Evolutionary conservation across 2,113 vertebrate species (phyloP), one percentile per base, ranked within the genome.

Genomic region (Notarius quadriscutis): DNA sequence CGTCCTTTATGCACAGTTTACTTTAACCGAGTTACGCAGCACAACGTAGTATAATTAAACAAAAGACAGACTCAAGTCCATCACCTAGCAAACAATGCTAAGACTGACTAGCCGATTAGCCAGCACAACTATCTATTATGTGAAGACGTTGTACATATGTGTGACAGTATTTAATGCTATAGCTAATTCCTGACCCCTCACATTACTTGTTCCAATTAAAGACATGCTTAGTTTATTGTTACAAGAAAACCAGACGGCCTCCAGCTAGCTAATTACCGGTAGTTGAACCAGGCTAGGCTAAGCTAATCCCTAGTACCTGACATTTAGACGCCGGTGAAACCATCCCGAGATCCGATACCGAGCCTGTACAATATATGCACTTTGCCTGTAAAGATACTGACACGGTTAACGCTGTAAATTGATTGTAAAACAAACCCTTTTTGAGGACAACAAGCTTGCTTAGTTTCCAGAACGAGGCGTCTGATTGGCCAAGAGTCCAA

Each of bases 241-340:
- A 34, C n/a, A 48, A 60, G 5, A 58, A 57, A 77, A 9, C 41
- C 20, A 51, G 5, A 34, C 7, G 10, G 27, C 18, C 11, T 14
- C 50, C 4, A 25, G 15, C 10, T 12, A 62, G 79, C 18, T 25
- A 12, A 81, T 48, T 48, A n/a, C n/a, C n/a, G n/a, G n/a, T n/a
- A 62, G 79, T 57, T 48, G 0, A 62, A 2, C 1, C 22, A 27
- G 10, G 25, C 65, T 25, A 34, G 12, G 62, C 75, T 17, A 22
- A 9, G 60, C n/a, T 79, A 62, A 53, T 5, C 22, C 86, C 85
- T 88, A 58, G 82, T 22, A 50, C 86, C n/a, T 18, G 51, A 63
- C 69, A 51, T 50, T 75, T 22, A 41, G 25, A 81, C 78, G 41
- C 15, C 63, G 17, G 1, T 71, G 41, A 62, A 34, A 48, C 1